Evolutionary conservation across 2,888 invertebrate species (phyloP).

Genomic region (Thera britannica): DNA sequence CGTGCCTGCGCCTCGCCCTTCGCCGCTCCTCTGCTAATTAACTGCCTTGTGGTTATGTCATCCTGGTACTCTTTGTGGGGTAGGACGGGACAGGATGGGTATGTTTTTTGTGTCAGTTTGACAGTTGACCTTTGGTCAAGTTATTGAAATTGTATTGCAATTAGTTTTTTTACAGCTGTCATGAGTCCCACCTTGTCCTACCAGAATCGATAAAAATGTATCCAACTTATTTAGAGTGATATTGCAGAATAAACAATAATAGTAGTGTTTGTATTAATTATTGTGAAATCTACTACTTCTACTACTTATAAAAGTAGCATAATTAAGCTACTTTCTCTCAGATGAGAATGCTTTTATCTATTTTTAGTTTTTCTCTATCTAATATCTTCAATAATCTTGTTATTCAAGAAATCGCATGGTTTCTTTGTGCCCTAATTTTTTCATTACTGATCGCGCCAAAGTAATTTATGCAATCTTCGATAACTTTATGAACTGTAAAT

Average conservation of each 20-base stretch:
- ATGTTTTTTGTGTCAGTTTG: slow-evolving; percentile 62
- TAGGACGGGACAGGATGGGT: slow-evolving; percentile 53
- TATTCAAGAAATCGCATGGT: too few relatives aligned
- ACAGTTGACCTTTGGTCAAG: slow-evolving; percentile 55
- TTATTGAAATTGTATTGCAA: slow-evolving; percentile 22
- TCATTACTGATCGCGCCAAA: too few relatives aligned
- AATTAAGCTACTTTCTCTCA: too few relatives aligned
- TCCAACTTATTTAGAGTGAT: not conserved
- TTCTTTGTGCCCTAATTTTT: too few relatives aligned
- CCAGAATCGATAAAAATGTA: slow-evolving; percentile 3
- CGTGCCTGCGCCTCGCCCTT: slow-evolving; percentile 81
- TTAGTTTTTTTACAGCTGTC: slow-evolving; percentile 21
- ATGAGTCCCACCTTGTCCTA: slow-evolving; percentile 11
- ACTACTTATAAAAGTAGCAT: too few relatives aligned
- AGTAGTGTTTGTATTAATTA: not conserved
- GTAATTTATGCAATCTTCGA: too few relatives aligned
- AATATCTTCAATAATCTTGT: too few relatives aligned
- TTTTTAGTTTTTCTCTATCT: too few relatives aligned
- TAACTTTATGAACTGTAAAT: too few relatives aligned
- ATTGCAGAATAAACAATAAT: not conserved
- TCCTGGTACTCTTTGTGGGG: slow-evolving; percentile 78
- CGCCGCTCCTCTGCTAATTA: slow-evolving; percentile 80
- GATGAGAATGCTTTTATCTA: too few relatives aligned
- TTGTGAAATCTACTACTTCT: not conserved
- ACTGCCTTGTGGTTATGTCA: slow-evolving; percentile 83